phyloP scores from a whole-genome alignment of 2,113 vertebrate species.

The Plestiodon gilberti region DNA sequence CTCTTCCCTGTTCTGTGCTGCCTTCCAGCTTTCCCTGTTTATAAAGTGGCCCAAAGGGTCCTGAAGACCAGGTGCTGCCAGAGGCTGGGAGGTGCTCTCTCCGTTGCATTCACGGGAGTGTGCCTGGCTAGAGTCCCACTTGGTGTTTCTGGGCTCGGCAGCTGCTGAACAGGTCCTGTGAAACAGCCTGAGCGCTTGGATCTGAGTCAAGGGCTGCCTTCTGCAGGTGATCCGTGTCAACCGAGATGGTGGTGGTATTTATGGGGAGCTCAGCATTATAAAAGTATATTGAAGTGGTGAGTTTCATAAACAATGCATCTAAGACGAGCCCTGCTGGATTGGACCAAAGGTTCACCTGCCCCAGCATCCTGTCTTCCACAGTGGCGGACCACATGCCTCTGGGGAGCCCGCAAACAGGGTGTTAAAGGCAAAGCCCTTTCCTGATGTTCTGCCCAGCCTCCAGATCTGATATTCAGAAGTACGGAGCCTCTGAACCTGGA shows the following conservation, averaged over 20 bases:
- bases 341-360: too few relatives aligned
- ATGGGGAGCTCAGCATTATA: neutral
- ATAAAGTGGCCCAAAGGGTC: neutral
- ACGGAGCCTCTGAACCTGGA: too few relatives aligned
- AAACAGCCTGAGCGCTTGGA: neutral
- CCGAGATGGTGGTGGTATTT: neutral
- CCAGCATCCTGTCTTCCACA: too few relatives aligned
- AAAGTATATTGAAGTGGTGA: neutral
- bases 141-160: neutral
- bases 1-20: neutral
- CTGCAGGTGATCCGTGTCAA: neutral
- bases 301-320: too few relatives aligned
- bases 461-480: too few relatives aligned
- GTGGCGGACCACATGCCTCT: too few relatives aligned
- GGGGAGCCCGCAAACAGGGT: too few relatives aligned
- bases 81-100: neutral
- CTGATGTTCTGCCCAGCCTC: too few relatives aligned
- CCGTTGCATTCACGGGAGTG: neutral
- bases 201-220: neutral
- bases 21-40: neutral
- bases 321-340: too few relatives aligned
- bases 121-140: neutral
- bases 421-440: too few relatives aligned
- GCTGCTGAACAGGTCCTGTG: neutral
- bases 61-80: neutral